Evolutionary conservation across 1,140 invertebrate genomes (phyloP).

Genomic region (Grapholita molesta): DNA sequence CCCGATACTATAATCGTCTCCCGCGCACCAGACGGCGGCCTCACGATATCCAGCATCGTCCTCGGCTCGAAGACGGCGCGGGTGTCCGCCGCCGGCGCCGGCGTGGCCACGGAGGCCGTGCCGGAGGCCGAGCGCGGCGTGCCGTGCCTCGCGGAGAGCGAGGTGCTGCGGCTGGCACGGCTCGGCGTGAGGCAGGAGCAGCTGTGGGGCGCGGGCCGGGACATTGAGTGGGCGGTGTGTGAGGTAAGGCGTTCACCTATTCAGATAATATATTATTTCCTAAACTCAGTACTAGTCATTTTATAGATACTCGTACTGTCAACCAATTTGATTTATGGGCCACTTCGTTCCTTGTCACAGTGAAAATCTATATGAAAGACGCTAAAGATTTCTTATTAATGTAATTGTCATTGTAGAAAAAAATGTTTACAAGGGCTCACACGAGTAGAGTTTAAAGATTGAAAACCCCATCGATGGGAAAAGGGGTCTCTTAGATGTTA

Average conservation of each 20-base stretch:
- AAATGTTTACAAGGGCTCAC: too few species aligned
- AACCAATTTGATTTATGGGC: too few species aligned
- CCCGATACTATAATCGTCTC: slow-evolving; percentile 84
- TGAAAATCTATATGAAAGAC: too few species aligned
- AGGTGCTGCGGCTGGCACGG: slow-evolving; percentile 75
- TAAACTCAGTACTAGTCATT: too few species aligned
- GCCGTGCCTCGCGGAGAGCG: slow-evolving; percentile 76
- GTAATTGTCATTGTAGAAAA: too few species aligned
- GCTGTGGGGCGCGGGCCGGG: slow-evolving; percentile 82
- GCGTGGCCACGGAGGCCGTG: slow-evolving; percentile 60
- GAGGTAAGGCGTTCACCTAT: slow-evolving; percentile 68
- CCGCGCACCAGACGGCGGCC: slow-evolving; percentile 66
- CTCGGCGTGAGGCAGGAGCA: slow-evolving; percentile 81
- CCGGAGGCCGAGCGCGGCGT: slow-evolving; percentile 52
- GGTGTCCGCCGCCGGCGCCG: slow-evolving; percentile 64
- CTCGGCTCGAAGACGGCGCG: slow-evolving; percentile 80
- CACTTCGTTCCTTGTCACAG: too few species aligned
- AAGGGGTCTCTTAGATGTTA: too few species aligned
- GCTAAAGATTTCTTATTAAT: too few species aligned
- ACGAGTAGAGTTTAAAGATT: too few species aligned
- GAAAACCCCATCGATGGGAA: too few species aligned
- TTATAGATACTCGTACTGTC: too few species aligned
- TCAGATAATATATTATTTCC: neutral
- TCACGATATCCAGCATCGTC: slow-evolving; percentile 72
- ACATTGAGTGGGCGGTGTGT: slow-evolving; percentile 87